Evolutionary conservation across 2,113 vertebrate species (phyloP).

Genomic region (Salvelinus namaycush): DNA sequence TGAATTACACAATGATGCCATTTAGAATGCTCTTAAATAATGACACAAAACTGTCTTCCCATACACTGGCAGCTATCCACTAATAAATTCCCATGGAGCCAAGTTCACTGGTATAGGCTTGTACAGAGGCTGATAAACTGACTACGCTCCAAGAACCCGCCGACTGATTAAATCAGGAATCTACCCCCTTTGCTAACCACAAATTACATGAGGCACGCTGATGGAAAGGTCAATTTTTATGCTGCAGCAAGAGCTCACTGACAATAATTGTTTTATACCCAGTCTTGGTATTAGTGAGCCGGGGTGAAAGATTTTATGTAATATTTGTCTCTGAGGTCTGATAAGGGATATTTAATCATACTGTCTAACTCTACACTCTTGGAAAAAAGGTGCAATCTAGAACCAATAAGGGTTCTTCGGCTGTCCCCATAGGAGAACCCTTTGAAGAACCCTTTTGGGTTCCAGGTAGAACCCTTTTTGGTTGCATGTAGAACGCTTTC

Average conservation of each 20-base stretch:
- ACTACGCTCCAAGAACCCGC: not conserved
- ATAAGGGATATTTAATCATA: constrained; percentile 1
- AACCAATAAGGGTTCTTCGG: too few relatives aligned
- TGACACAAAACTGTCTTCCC: not conserved
- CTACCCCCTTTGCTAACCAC: constrained; percentile 17
- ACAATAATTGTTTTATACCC: constrained; percentile 16
- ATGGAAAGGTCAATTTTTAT: constrained; percentile 42
- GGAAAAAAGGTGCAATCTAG: too few relatives aligned
- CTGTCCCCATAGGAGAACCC: too few relatives aligned
- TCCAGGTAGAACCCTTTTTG: too few relatives aligned
- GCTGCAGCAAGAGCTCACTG: constrained; percentile 19
- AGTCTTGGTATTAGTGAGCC: not conserved
- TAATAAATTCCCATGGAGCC: not conserved
- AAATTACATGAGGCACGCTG: constrained; percentile 20
- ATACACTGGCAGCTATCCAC: not conserved
- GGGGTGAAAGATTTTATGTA: constrained; percentile 1
- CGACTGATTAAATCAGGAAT: constrained; percentile 6
- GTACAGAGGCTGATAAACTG: constrained; percentile 1
- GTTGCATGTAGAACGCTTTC: too few relatives aligned
- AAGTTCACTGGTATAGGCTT: not conserved
- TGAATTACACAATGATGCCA: not conserved
- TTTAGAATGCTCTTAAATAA: not conserved
- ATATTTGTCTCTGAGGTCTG: constrained; percentile 11
- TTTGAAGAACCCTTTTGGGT: too few relatives aligned
- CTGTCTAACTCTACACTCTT: not conserved